These are phyloP conservation scores for Masnerella sp. DNA, from an alignment of 2,888 invertebrate genomes.

Conservation along the genomic window DNA sequence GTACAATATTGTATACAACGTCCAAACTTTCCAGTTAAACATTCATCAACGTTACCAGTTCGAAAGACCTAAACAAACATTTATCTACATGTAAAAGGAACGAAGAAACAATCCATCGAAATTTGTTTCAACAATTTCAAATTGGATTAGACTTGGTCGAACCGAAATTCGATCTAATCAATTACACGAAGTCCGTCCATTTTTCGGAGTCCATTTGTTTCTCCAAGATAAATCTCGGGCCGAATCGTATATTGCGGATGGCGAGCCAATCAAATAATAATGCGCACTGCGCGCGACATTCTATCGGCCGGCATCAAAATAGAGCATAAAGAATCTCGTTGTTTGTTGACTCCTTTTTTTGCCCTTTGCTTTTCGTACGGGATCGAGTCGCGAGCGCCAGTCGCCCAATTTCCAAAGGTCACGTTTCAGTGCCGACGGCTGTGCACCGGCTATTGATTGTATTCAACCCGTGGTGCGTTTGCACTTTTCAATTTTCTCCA, in stretches of 20 bases:
- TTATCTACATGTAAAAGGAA: not conserved
- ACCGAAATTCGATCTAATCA: constrained; percentile 19
- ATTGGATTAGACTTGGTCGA: constrained; percentile 5
- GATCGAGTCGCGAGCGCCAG: constrained; percentile 48
- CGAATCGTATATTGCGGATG: constrained; percentile 26
- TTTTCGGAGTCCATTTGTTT: constrained; percentile 18
- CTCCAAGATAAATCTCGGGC: constrained; percentile 17
- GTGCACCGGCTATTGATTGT: constrained; percentile 58
- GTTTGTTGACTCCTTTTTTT: constrained; percentile 30
- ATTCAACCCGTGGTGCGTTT: constrained; percentile 60
- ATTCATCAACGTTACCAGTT: no score
- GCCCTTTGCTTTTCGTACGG: constrained; percentile 35
- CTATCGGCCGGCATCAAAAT: constrained; percentile 42
- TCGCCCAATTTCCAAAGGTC: constrained; percentile 59
- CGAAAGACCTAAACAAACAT: no score
- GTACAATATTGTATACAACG: no score
- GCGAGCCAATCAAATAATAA: constrained; percentile 41
- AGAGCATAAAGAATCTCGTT: constrained; percentile 38
- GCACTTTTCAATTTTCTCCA: constrained; percentile 56
- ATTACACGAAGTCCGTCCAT: constrained; percentile 8
- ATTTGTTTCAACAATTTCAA: not conserved
- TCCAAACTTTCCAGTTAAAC: no score
- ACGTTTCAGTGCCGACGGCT: constrained; percentile 58
- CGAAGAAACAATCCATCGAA: no score
- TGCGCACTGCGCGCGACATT: constrained; percentile 21